Evolutionary conservation across 2,888 invertebrate species (phyloP).

Genomic region (Panopea generosa): DNA sequence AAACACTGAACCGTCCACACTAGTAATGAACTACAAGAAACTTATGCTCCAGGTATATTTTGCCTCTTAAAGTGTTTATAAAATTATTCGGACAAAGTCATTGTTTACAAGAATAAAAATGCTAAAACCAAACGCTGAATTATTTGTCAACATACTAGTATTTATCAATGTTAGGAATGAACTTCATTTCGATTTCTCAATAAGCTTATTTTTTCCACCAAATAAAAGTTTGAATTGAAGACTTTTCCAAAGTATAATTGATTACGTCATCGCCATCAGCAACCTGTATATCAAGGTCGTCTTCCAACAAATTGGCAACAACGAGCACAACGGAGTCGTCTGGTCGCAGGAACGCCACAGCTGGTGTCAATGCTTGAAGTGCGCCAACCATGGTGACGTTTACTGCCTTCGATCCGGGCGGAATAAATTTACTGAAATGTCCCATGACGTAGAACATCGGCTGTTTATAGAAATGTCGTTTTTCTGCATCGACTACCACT

Average conservation of each 20-base stretch:
- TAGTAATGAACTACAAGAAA: no score
- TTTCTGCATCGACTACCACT: constrained; percentile 88
- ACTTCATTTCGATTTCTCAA: no score
- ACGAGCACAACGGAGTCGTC: constrained; percentile 21
- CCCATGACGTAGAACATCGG: constrained; percentile 94
- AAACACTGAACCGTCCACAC: no score
- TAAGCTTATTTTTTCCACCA: not conserved
- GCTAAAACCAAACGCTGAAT: no score
- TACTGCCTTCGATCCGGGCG: constrained; percentile 34
- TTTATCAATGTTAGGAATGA: no score
- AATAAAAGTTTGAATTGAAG: constrained; percentile 36
- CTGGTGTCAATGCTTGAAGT: not conserved
- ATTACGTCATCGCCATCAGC: constrained; percentile 18
- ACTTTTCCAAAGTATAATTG: constrained; percentile 10
- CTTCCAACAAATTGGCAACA: constrained; percentile 20
- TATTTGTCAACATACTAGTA: no score
- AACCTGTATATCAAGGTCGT: constrained; percentile 11
- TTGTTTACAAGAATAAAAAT: no score
- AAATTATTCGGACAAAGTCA: no score
- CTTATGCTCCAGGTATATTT: no score
- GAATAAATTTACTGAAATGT: constrained; percentile 87
- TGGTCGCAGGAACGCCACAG: constrained; percentile 34
- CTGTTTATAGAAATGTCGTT: constrained; percentile 93
- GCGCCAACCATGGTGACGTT: constrained; percentile 1
- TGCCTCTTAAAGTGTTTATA: no score